Base-by-base conservation (phyloP, 1,140 invertebrate species). In the Zaprionus capensis region DNA sequence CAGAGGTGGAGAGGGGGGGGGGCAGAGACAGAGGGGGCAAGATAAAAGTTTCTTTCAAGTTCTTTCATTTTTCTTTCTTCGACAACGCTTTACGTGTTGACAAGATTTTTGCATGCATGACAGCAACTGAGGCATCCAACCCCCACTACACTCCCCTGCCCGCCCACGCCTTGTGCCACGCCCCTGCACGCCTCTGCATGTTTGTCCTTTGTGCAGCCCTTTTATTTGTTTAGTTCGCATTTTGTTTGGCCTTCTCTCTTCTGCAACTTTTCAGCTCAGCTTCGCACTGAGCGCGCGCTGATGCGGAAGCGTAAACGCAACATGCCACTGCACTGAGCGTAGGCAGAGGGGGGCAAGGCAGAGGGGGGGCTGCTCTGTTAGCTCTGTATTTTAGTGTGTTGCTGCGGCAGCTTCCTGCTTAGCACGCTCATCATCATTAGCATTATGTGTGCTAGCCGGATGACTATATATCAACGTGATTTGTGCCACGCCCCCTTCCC, bases 191-290 rank as follows among this genome's bases (percentile, higher is more conserved):
- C 46, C 46, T 12, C n/a, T 46, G 9, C 9, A 34, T 31, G 41
- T 46, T 17, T 46, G n/a, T 46, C n/a, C 41, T 46, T 46, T 46
- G 12, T 51, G 46, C 20, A 51, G 81, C 28, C 71, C 59, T 80
- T 80, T 80, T 87, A 86, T 87, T 86, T 86, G 80, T 78, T 82
- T 87, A 80, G 82, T 74, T 87, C 24, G n/a, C 12, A 44, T 71
- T 68, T 57, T 70, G 55, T 68, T 49, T 69, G 61, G 65, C 62
- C 65, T 80, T 71, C 65, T 74, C 61, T 49, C 41, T 1, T 73
- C 28, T 34, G 15, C 58, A 82, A 63, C 61, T 69, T 49, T 58
- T 55, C 26, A 26, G 64, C 65, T 61, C 65, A 28, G 57, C 56
- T 38, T 31, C 9, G 46, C 46, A 28, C 38, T n/a, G 15, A 14